A percentile compares a stretch with the other conserved stretches of the same genome.
Evolutionary conservation across 1,140 invertebrate genomes (phyloP).

Genomic region (Euwallacea fornicatus): DNA sequence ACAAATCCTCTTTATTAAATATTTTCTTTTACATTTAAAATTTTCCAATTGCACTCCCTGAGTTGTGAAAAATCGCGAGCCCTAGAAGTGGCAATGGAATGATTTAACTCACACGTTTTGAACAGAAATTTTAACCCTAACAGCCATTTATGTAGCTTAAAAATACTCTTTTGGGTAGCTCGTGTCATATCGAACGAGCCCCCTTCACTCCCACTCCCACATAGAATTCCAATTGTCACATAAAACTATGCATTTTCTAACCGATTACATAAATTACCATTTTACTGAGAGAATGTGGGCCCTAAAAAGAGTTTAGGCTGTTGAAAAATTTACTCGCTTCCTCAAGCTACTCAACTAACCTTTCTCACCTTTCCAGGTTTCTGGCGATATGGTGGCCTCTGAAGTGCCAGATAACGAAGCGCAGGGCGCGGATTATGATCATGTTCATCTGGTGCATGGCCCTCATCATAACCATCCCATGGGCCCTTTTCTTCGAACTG

Average conservation of each 20-base stretch:
- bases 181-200: too few species aligned
- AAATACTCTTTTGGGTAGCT: too few species aligned
- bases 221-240: too few species aligned
- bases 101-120: neutral
- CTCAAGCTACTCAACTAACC: neutral
- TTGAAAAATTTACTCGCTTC: too few species aligned
- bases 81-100: neutral
- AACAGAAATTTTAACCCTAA: slow-evolving; percentile 1
- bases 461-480: slow-evolving; percentile 80
- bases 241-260: too few species aligned
- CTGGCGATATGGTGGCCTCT: slow-evolving; percentile 93
- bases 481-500: slow-evolving; percentile 87
- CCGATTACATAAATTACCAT: too few species aligned
- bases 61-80: neutral
- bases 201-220: too few species aligned
- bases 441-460: slow-evolving; percentile 90
- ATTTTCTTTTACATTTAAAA: neutral
- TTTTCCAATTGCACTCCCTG: neutral
- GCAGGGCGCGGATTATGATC: slow-evolving; percentile 82
- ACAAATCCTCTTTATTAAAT: slow-evolving; percentile 3
- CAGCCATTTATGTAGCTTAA: too few species aligned
- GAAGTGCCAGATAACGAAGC: slow-evolving; percentile 87
- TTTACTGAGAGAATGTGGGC: too few species aligned
- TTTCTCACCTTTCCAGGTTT: slow-evolving; percentile 72
- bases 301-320: too few species aligned